Evolutionary conservation across 2,797 vertebrate species (phyloP), one percentile per base, ranked within the genome.

Genomic region (Pagetopsis macropterus): DNA sequence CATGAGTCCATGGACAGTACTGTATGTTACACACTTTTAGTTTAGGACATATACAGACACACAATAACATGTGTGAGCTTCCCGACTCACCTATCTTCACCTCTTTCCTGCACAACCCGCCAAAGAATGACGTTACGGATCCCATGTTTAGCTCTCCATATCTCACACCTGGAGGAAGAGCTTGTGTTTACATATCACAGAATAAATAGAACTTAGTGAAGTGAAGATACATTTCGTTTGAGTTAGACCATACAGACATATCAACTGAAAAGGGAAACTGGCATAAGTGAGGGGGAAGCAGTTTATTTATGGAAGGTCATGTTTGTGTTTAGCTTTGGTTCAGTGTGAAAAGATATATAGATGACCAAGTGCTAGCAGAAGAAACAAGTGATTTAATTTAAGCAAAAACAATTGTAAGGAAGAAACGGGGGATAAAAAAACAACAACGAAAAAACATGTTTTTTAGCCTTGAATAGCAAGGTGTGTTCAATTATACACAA

Each of bases 91-190:
- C 95, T 93, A 68, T 60, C 23, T 73, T 58, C 61, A 89, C 84
- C 81, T 91, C 83, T 52, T 84, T 78, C 74, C 92, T 92, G 40
- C 78, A 91, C 65, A 92, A 78, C 31, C 87, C 76, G 48, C 83
- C 86, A 70, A 92, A 88, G 31, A 77, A 76, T 65, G 96, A 94
- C 91, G 93, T 89, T 55, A 86, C 81, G 61, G 93, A 90, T 66
- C 83, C 86, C 93, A 92, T 95, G 83, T 84, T 93, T 87, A 89
- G 89, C 65, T 80, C 78, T 91, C 88, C 93, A 94, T 92, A 65
- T 79, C 68, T 70, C 88, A 92, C 68, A 90, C 78, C 96, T 97
- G 10, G 46, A 52, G 79, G 90, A 65, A 64, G 5, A 70, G 40
- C 15, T 46, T 1, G 9, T 0, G 3, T 16, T 5, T 1, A 21